A percentile compares a stretch with the other conserved stretches of the same genome.
These are phyloP conservation scores for Stegastes partitus DNA, from an alignment of 2,113 vertebrate genomes.

Conservation along the genomic window DNA sequence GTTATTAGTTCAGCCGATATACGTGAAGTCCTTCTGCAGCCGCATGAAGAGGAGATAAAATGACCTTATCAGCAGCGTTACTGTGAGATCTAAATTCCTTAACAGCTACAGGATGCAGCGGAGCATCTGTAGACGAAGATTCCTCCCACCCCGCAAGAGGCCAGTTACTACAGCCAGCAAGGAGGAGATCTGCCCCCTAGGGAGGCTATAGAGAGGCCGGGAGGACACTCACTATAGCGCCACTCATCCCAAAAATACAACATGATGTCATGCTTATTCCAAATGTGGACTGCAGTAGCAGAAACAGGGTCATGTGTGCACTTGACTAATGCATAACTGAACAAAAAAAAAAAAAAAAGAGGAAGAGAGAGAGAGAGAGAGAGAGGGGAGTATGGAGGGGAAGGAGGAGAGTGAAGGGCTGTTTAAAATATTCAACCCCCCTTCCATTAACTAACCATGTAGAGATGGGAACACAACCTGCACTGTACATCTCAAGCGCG, in stretches of 20 bases:
- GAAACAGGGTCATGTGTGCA: conserved; percentile 81
- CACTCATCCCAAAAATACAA: conserved; percentile 76
- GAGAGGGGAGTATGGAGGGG: conserved; percentile 45
- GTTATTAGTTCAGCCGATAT: background rate
- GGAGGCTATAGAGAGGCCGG: conserved; percentile 40
- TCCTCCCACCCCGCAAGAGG: conserved; percentile 10
- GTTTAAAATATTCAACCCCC: conserved; percentile 85
- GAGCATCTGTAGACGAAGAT: conserved; percentile 32
- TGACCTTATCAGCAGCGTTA: background rate
- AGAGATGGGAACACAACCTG: conserved; percentile 71
- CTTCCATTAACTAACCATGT: conserved; percentile 82
- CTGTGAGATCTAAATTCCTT: conserved; percentile 12
- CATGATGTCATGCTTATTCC: conserved; percentile 79
- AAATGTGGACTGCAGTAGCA: conserved; percentile 76
- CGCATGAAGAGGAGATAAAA: background rate
- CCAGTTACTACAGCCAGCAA: conserved; percentile 42
- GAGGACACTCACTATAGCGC: conserved; percentile 52
- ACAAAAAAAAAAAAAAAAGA: conserved; percentile 27
- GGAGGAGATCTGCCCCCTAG: conserved; percentile 44
- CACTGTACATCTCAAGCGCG: conserved; percentile 75
- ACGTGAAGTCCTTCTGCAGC: background rate
- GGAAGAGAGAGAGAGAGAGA: conserved; percentile 34
- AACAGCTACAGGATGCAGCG: conserved; percentile 14
- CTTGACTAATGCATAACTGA: conserved; percentile 79
- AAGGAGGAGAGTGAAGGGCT: conserved; percentile 67